These are phyloP conservation scores for Nerophis lumbriciformis DNA, from an alignment of 2,113 vertebrate species.

Conservation along the genomic window DNA sequence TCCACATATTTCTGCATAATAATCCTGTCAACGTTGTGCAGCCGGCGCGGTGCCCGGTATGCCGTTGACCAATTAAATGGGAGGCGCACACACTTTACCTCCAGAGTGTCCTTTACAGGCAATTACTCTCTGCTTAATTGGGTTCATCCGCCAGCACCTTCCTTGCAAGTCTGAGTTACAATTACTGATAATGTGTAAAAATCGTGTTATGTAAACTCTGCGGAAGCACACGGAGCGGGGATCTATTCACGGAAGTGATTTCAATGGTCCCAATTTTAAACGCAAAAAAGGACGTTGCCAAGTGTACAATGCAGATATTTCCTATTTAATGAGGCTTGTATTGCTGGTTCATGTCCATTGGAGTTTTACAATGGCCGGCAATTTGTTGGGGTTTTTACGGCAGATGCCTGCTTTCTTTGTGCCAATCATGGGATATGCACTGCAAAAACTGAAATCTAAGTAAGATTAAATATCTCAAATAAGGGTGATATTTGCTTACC, in stretches of 20 bases:
- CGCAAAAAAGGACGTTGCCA: not conserved
- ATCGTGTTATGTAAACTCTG: not conserved
- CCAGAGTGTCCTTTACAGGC: slow-evolving; percentile 13
- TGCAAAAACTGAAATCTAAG: no score
- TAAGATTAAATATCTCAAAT: no score
- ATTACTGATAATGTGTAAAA: slow-evolving; percentile 3
- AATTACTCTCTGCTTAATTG: slow-evolving; percentile 13
- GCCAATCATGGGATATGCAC: not conserved
- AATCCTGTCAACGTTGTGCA: slow-evolving; percentile 1
- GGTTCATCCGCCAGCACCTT: slow-evolving; percentile 4
- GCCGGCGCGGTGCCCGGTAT: not conserved
- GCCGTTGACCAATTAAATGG: slow-evolving; percentile 10
- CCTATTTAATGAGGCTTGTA: not conserved
- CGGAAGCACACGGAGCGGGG: no score
- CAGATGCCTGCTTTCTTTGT: not conserved
- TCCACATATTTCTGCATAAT: slow-evolving; percentile 6
- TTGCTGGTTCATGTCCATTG: not conserved
- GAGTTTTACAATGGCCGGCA: not conserved
- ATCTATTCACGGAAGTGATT: no score
- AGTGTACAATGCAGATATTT: not conserved
- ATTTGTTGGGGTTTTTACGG: not conserved
- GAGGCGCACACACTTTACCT: slow-evolving; percentile 2
- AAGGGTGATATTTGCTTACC: no score
- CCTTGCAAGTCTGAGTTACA: not conserved
- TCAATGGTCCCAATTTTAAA: no score